Evolutionary conservation across 2,113 vertebrate genomes (phyloP), one percentile per base, ranked within the genome.

Genomic region (Salvelinus alpinus): DNA sequence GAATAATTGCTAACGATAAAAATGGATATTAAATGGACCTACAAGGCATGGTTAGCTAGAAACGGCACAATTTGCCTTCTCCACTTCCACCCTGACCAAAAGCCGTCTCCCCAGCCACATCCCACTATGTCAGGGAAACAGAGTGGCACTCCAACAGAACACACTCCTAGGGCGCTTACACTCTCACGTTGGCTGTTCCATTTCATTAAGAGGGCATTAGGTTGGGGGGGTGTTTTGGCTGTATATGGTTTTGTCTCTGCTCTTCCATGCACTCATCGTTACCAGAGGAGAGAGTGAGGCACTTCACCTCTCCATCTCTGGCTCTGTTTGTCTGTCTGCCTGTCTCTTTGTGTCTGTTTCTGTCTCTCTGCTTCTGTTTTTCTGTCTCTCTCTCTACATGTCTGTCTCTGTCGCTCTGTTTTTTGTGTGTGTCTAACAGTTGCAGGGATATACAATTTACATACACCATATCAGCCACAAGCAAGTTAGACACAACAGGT

Each of bases 221-320:
- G 34, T 78, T 73, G 72, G 16, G n/a, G n/a, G 68, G 73, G 24
- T 8, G 8, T 48, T 25, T 64, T 77, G 54, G 70, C 80, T 84
- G 70, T 76, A 79, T 80, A 75, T 82, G 78, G 74, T 80, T 84
- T 80, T 62, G 72, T 79, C 71, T 74, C 57, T 6, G 20, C 44
- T 73, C 73, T 64, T 72, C 18, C 20, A 20, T 29, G 47, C 48
- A 57, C 85, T 78, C 73, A 82, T 87, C 81, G 85, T 75, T 34
- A 48, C 20, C 5, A 54, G 12, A 71, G 38, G 71, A 74, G 48
- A 9, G 20, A 16, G 16, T 72, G 65, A 57, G 34, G 75, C 70
- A 48, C 74, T 85, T 25, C 27, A 16, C 60, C 34, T 66, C 62
- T 65, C 62, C 2, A 9, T 11, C 18, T 47, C 70, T 77, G 9